Conservation (phyloP, 1,140 invertebrate species). For the Drosophila lowei region DNA sequence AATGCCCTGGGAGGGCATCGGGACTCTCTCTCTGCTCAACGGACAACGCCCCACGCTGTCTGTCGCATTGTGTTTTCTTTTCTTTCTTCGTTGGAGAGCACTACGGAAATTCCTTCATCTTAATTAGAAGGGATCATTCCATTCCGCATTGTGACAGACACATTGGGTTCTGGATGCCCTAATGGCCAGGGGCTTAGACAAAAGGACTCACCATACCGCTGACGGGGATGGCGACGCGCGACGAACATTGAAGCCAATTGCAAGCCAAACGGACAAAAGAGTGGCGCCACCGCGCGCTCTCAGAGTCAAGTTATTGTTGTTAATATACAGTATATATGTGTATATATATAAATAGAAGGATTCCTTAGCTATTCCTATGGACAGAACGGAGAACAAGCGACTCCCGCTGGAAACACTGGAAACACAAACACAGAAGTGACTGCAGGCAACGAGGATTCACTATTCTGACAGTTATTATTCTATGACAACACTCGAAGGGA, state of each 20-base stretch:
- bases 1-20: too few species aligned
- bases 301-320: slow-evolving; percentile 18
- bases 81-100: too few species aligned
- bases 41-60: too few species aligned
- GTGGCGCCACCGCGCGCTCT: too few species aligned
- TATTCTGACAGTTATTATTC: slow-evolving; percentile 28
- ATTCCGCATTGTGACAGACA: too few species aligned
- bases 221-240: background rate
- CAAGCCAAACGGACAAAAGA: slow-evolving; percentile 14
- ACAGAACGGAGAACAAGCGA: background rate
- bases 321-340: slow-evolving; percentile 2
- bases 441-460: background rate
- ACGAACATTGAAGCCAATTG: slow-evolving; percentile 16
- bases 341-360: too few species aligned
- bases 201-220: slow-evolving; percentile 6
- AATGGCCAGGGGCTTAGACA: slow-evolving; percentile 5
- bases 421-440: slow-evolving; percentile 8
- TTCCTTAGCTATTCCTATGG: too few species aligned
- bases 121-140: slow-evolving; percentile 8
- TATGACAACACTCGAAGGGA: background rate
- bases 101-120: background rate
- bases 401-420: background rate
- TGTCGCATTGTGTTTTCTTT: too few species aligned
- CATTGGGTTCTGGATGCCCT: too few species aligned
- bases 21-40: too few species aligned